A percentile compares a stretch with the other conserved stretches of the same genome.
Conservation (phyloP, 2,888 invertebrate genomes). For the Trichopria drosophilae region DNA sequence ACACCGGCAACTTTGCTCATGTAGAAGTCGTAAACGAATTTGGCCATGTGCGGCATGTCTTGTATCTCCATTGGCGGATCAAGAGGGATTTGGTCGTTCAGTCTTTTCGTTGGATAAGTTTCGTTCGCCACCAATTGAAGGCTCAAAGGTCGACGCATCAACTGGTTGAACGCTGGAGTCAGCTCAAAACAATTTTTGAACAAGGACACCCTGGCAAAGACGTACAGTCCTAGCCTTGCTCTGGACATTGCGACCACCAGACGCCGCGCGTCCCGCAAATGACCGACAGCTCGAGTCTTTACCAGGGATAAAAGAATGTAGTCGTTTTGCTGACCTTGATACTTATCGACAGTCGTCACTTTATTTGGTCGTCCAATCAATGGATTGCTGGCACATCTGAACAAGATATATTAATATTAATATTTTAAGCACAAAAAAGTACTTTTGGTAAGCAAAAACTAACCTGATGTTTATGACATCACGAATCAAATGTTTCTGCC, state of each 20-base stretch:
- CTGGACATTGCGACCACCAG: slow-evolving; percentile 98
- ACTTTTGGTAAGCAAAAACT: background rate
- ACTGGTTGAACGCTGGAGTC: slow-evolving; percentile 89
- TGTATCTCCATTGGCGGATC: slow-evolving; percentile 66
- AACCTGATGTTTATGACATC: slow-evolving; percentile 84
- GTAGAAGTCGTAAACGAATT: slow-evolving; percentile 93
- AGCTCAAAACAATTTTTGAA: slow-evolving; percentile 97
- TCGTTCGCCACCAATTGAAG: slow-evolving; percentile 81
- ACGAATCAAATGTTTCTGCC: slow-evolving; percentile 95
- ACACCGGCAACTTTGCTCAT: slow-evolving; percentile 71
- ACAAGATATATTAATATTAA: slow-evolving; percentile 7
- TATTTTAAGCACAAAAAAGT: background rate
- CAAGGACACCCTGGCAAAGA: slow-evolving; percentile 89
- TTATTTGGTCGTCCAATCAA: slow-evolving; percentile 91
- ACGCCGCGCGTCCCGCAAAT: slow-evolving; percentile 92
- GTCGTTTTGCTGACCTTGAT: slow-evolving; percentile 99
- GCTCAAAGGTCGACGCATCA: slow-evolving; percentile 79
- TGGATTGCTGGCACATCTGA: slow-evolving; percentile 89
- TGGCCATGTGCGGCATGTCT: slow-evolving; percentile 94
- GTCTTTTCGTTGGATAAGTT: slow-evolving; percentile 73
- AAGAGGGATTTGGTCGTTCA: slow-evolving; percentile 57
- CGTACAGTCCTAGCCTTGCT: slow-evolving; percentile 92
- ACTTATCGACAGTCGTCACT: slow-evolving; percentile 97
- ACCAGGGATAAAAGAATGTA: slow-evolving; percentile 95
- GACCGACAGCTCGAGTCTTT: slow-evolving; percentile 95